Evolutionary conservation across 2,113 vertebrate species (phyloP), one percentile per base, ranked within the genome.

Genomic region (Sphaerodactylus townsendi): DNA sequence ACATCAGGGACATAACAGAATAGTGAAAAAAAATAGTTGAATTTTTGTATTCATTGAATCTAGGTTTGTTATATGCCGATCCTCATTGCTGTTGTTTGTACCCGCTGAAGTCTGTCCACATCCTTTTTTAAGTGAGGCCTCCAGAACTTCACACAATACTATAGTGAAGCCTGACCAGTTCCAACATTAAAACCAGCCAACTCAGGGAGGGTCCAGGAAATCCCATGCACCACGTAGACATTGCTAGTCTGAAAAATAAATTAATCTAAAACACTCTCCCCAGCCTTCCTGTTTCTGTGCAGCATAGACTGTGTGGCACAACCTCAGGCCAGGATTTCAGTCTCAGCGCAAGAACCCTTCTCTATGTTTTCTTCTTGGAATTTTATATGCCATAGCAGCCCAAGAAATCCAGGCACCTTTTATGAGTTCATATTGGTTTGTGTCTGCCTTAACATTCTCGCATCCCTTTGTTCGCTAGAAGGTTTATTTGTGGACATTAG

Each of bases 401-500:
- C 53, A 28, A 78, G 71, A 44, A 65, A 81, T 30, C 80, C 50
- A 41, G 56, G 28, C 15, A 1, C 25, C 10, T 83, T 91, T 89
- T 82, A 23, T 86, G 77, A 76, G 75, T 79, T 84, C 70, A 53
- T 53, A 0, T 81, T 50, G 0, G 0, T 79, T 39, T n/a, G 3
- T 73, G 66, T 17, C 23, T 83, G 6, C 84, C 66, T 79, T 37
- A 86, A 79, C 25, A 30, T 1, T 50, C 56, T 33, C 2, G 81
- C 37, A 76, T 23, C 21, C 19, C 9, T 81, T 75, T 80, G 33
- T 77, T 89, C 75, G 83, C 25, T 39, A 68, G 48, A 39, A 79
- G 25, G 66, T 53, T 85, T 90, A 84, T 81, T 78, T 83, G 53
- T 75, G 77, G 85, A 56, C 48, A 77, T 84, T 91, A 85, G 85